phyloP scores from a whole-genome alignment of 1,140 invertebrate genomes.

The Drosophila bipectinata region DNA sequence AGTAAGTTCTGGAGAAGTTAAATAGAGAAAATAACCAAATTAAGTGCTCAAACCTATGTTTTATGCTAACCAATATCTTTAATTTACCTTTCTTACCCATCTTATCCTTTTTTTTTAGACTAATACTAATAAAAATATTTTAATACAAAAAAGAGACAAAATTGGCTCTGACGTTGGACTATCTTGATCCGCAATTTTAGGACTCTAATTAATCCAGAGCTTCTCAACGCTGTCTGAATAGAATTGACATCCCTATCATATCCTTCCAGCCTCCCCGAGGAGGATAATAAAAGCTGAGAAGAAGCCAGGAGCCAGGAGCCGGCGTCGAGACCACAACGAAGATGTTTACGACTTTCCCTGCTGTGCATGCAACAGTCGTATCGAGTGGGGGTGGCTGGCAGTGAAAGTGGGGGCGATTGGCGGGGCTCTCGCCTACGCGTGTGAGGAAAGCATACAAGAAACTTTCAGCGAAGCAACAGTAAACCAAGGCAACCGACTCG shows the following conservation, averaged over 20 bases:
- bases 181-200: constrained; percentile 31
- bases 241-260: constrained; percentile 22
- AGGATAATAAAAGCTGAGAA: constrained; percentile 31
- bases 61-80: neutral
- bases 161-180: constrained; percentile 1
- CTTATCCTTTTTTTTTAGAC: neutral
- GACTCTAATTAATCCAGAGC: constrained; percentile 39
- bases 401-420: neutral
- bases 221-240: constrained; percentile 1
- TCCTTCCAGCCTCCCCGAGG: neutral
- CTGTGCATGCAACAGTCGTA: constrained; percentile 62
- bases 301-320: constrained; percentile 13
- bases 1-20: constrained; percentile 2
- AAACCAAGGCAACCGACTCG: constrained; percentile 37
- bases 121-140: neutral
- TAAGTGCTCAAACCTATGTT: too few species aligned
- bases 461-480: constrained; percentile 67
- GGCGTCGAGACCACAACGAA: constrained; percentile 17
- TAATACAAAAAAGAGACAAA: neutral
- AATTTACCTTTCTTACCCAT: neutral
- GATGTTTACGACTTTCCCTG: constrained; percentile 43
- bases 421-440: constrained; percentile 21
- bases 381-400: constrained; percentile 13
- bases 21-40: neutral
- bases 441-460: constrained; percentile 30